Percentiles rank a stretch among this genome's conserved stretches.
These are phyloP conservation scores for Gymnorhina tibicen DNA, from an alignment of 2,113 vertebrate species.

Conservation along the genomic window DNA sequence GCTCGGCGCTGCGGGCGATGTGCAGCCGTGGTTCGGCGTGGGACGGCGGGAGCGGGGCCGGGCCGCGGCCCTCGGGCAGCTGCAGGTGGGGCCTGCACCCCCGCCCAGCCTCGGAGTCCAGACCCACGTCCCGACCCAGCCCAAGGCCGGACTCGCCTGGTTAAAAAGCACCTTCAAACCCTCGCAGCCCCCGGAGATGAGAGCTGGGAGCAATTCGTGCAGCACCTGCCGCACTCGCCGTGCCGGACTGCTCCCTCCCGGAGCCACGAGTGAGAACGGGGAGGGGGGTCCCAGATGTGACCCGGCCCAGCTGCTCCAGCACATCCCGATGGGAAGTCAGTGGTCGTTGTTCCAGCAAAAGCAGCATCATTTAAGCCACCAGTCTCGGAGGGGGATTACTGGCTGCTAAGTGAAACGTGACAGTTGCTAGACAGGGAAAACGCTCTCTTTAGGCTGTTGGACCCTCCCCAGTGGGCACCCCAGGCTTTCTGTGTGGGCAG, in stretches of 20 bases:
- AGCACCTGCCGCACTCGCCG: background rate
- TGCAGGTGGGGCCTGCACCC: background rate
- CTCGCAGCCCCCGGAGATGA: rapidly evolving
- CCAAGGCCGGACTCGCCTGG: background rate
- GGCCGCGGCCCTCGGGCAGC: background rate
- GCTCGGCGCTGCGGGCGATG: background rate
- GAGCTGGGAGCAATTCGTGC: background rate
- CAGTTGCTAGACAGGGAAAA: background rate
- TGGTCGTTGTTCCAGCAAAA: background rate
- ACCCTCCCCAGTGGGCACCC: background rate
- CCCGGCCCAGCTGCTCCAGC: background rate
- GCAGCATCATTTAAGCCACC: rapidly evolving
- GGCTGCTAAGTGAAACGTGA: background rate
- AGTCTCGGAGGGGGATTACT: rapidly evolving
- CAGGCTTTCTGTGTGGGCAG: background rate
- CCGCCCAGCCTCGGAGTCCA: background rate
- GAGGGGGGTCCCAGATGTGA: too few relatives aligned
- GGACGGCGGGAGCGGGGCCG: background rate
- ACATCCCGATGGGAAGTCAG: background rate
- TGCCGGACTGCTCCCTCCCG: too few relatives aligned
- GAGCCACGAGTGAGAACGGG: rapidly evolving
- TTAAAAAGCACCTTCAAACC: background rate
- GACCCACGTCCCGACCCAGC: background rate
- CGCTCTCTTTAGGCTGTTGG: background rate
- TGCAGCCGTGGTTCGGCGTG: background rate